Evolutionary conservation across 2,888 invertebrate genomes (phyloP), one percentile per base, ranked within the genome.

Genomic region (Acleris holmiana): DNA sequence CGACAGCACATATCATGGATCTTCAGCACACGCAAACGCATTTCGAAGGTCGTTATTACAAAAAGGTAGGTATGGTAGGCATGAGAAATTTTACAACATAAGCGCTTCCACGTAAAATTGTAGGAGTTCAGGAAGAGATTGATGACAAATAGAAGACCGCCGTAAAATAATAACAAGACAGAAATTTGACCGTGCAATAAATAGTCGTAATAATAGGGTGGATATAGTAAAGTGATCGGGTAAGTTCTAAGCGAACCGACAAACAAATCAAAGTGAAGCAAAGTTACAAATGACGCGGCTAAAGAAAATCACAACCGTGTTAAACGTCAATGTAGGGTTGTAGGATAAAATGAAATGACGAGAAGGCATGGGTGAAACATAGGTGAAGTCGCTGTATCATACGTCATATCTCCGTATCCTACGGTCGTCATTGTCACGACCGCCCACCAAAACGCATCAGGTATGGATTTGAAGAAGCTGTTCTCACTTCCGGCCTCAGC

Each of bases 361-460:
- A 85, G 80, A 85, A 86, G 85, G 89, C 85, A 82, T 78, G 85
- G 74, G 86, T 88, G 86, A 88, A 85, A 83, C 78, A 84, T 83
- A 85, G 82, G 79, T 88, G 88, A 87, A 83, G 83, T 88, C 86
- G 81, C 85, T 85, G 86, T 84, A 93, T 94, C 96, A 95, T 96
- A 96, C 98, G 97, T 98, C 99, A 99, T 99, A 95, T 99, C 99
- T 95, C 99, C 99, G 96, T 99, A 99, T 95, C 99, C 99, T 94
- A 99, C 99, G 94, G 99, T 99, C 94, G 97, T 98, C 97, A 97
- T 97, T 94, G 98, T 99, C 94, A 99, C 99, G 94, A 99, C 98
- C 94, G 98, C 98, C 99, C 99, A 99, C 99, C 99, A 99, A 96
- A 99, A 99, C 94, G 99, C 99, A 95, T 99, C 99, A 93, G 99